A percentile compares a stretch with the other conserved stretches of the same genome.
Evolutionary conservation across 2,113 vertebrate genomes (phyloP).

Genomic region (Melanerpes formicivorus): DNA sequence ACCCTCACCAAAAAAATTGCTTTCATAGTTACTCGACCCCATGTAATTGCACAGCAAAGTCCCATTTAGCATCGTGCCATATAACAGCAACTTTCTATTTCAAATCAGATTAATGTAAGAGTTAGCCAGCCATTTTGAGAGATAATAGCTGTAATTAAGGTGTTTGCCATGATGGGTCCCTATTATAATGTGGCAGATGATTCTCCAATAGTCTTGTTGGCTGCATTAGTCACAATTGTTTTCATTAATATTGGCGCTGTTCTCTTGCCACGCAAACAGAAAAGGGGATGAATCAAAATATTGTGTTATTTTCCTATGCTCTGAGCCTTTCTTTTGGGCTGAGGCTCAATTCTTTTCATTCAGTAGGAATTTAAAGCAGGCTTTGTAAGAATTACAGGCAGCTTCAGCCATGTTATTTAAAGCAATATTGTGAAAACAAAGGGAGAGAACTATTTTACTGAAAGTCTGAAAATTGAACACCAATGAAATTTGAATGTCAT

Average conservation of each 20-base stretch:
- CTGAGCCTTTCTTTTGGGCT: neutral
- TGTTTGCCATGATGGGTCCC: neutral
- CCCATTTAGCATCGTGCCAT: conserved; percentile 23
- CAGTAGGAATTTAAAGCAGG: neutral
- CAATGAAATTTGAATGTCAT: neutral
- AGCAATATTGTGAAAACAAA: neutral
- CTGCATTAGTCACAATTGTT: conserved; percentile 50
- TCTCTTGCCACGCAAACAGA: conserved; percentile 31
- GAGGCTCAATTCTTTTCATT: neutral
- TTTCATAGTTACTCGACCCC: conserved; percentile 8
- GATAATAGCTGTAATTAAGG: conserved; percentile 64
- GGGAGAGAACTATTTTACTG: neutral
- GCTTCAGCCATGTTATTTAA: neutral
- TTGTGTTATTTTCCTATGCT: conserved; percentile 5
- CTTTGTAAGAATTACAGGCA: neutral
- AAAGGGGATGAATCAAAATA: conserved; percentile 47
- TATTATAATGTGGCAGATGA: conserved; percentile 24
- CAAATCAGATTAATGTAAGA: conserved; percentile 41
- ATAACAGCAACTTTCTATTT: conserved; percentile 50
- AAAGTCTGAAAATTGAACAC: neutral
- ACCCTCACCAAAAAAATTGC: neutral
- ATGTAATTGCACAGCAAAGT: conserved; percentile 30
- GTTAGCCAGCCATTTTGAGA: conserved; percentile 56
- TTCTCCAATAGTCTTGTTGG: conserved; percentile 12
- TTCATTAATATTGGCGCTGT: conserved; percentile 45